Base-by-base conservation (phyloP, 2,113 vertebrate species). In the Erythrocercus mccallii region DNA sequence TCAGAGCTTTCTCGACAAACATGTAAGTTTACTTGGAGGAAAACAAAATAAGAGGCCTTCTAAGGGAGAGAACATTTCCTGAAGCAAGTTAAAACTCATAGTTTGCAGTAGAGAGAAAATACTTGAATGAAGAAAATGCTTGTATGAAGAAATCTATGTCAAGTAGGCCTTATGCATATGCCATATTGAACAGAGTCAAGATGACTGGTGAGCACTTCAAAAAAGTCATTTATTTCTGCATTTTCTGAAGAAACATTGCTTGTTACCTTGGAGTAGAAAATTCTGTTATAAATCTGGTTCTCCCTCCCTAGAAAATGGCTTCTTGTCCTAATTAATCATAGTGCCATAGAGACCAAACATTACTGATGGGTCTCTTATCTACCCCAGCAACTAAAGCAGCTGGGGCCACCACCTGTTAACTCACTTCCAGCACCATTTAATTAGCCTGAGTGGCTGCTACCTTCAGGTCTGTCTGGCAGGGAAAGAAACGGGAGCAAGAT, bases 401-500 rank as follows among this genome's bases (percentile, higher is more conserved):
- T 98, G 98, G 95, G 97, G 93, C 96, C 97, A 94, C 98, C 98
- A 98, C 98, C 98, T 99, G 98, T 98, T 98, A 98, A 94, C 97
- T 96, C 96, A 89, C 96, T 97, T 93, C 85, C 97, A 97, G 97
- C 96, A 71, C 93, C 93, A 87, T 95, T 97, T 98, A 97, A 98
- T 99, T 97, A 96, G 97, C 91, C 76, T 20, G 22, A 70, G 94
- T 90, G 94, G 96, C 96, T 97, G 70, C 11, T 93, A 88, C 81
- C 88, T 74, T 95, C 0, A 6, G 89, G 60, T 90, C 92, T 86
- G 33, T 82, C 78, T 94, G 91, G 56, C 70, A 94, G 44, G 60
- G 47, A 81, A 90, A 94, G 87, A 81, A 92, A 92, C 1, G 15
- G 74, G 44, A 92, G 88, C 81, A 97, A 97, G 93, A 96, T 95